Evolutionary conservation across 2,113 vertebrate genomes (phyloP), one percentile per base, ranked within the genome.

Genomic region (Microtus pennsylvanicus): DNA sequence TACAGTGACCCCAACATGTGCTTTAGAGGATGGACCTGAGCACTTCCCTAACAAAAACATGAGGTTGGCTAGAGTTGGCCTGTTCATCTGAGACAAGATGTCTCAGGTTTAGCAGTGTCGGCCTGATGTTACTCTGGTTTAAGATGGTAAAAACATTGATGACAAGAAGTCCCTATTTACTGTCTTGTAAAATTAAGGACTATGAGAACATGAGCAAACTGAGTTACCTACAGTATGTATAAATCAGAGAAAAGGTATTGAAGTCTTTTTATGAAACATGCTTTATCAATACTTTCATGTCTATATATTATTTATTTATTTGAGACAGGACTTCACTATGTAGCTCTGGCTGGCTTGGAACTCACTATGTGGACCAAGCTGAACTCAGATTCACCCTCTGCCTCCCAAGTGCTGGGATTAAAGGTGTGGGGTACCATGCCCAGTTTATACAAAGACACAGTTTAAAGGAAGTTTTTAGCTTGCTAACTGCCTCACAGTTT

Each of bases 141-240:
- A 87, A 91, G 80, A 89, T 42, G 45, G 33, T 70, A 87, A 92
- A 63, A 22, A 19, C 52, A 91, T 58, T 35, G 50, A 86, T 58
- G 35, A 85, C 33, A 94, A 90, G 90, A 88, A 5, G 42, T 58
- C 90, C 7, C 30, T 30, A 67, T 87, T 93, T n/a, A 92, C 33
- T 80, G 55, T 82, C 67, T 93, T 69, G 58, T 85, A 95, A 95
- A 86, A 72, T 24, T 87, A 88, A 83, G 26, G 70, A 63, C 9
- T 65, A 80, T 28, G 87, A 26, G 50, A 81, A 95, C 91, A 90
- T 17, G 67, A 95, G 61, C 93, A 95, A 89, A 77, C 9, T 50
- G 35, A 69, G 42, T 83, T 45, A 63, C 0, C 55, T 14, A 78
- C 0, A 61, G 10, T 45, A 69, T 14, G 2, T 81, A 33, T 7